Percentiles rank a stretch among this genome's conserved stretches.
These are phyloP conservation scores for Ia io DNA, from an alignment of 2,113 vertebrate species.

Conservation along the genomic window DNA sequence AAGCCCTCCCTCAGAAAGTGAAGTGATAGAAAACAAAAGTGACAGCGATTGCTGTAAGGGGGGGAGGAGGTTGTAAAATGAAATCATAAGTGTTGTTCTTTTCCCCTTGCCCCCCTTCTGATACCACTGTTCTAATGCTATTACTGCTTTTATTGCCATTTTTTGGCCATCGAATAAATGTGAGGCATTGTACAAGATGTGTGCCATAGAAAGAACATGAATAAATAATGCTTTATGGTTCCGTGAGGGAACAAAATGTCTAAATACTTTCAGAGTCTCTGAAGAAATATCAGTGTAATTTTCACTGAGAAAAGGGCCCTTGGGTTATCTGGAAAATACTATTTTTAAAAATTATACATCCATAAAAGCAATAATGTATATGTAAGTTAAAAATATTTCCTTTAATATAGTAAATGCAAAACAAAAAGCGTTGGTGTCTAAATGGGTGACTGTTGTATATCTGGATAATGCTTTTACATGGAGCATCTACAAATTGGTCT, in stretches of 20 bases:
- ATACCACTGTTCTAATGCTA: not conserved
- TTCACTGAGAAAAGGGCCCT: not conserved
- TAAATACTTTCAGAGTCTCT: not conserved
- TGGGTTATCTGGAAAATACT: not conserved
- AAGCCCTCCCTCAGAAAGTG: not conserved
- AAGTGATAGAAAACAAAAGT: not conserved
- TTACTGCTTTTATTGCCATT: not conserved
- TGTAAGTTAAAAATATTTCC: not conserved
- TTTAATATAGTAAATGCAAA: not conserved
- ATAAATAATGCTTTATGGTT: not conserved
- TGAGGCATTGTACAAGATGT: not conserved
- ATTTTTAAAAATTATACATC: not conserved
- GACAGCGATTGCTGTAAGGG: not conserved
- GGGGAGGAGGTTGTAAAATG: not conserved
- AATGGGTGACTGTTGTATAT: not conserved
- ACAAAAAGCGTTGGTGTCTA: not conserved
- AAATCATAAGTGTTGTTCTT: not conserved
- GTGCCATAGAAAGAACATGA: slow-evolving; percentile 4
- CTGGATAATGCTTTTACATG: not conserved
- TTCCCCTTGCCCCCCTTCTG: not conserved
- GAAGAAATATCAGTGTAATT: not conserved
- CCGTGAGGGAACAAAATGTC: not conserved
- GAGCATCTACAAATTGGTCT: not conserved
- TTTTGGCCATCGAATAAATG: slow-evolving; percentile 11
- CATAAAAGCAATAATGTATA: not conserved